Evolutionary conservation across 1,140 invertebrate species (phyloP).

Genomic region (Contarinia nasturtii): DNA sequence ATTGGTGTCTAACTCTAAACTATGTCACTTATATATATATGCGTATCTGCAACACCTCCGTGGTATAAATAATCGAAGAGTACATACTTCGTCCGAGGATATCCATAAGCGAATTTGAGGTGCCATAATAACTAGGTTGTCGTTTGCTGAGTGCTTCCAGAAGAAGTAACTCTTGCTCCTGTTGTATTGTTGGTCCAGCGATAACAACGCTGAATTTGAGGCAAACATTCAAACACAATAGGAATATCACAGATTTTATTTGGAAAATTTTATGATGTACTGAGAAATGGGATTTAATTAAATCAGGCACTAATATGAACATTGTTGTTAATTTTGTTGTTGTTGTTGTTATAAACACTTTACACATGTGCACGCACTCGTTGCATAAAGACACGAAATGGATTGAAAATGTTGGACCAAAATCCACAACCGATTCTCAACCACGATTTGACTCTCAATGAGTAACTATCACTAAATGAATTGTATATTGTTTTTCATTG

Average conservation of each 20-base stretch:
- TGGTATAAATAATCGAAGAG: conserved; percentile 1
- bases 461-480: no score
- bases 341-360: no score
- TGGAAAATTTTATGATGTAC: not conserved
- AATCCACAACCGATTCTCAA: no score
- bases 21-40: no score
- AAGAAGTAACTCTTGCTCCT: conserved; percentile 51
- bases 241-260: conserved; percentile 1
- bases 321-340: not conserved
- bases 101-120: conserved; percentile 55
- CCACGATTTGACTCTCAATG: no score
- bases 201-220: not conserved
- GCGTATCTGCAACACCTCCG: no score
- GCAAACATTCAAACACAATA: not conserved
- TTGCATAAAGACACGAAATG: no score
- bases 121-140: conserved; percentile 32
- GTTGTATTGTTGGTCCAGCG: conserved; percentile 32
- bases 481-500: no score
- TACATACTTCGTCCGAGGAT: conserved; percentile 64
- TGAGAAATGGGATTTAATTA: not conserved
- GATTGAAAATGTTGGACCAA: no score
- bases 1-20: no score
- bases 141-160: conserved; percentile 47
- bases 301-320: not conserved
- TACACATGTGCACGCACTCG: no score